Percentiles rank a stretch among this genome's conserved stretches.
phyloP scores from a whole-genome alignment of 2,888 invertebrate genomes.

The Eumacrocentrus americanus region DNA sequence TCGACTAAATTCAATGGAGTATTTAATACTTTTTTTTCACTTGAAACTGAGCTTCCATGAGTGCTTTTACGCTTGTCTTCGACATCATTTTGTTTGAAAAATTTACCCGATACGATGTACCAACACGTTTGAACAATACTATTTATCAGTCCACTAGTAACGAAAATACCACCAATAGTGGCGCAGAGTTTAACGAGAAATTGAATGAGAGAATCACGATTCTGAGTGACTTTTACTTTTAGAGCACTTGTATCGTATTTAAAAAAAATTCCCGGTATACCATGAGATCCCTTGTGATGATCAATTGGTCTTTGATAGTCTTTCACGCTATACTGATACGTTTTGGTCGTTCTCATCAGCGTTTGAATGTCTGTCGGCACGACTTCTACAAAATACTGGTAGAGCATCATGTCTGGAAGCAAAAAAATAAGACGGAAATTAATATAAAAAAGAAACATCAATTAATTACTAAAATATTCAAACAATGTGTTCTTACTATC shows the following conservation, averaged over 20 bases:
- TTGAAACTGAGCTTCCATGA: conserved; percentile 10
- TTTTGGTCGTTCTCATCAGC: conserved; percentile 73
- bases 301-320: conserved; percentile 82
- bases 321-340: conserved; percentile 94
- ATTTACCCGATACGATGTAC: conserved; percentile 48
- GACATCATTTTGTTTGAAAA: conserved; percentile 34
- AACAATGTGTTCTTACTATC: conserved; percentile 70
- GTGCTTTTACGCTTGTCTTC: conserved; percentile 31
- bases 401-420: conserved; percentile 73
- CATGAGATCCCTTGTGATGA: conserved; percentile 81
- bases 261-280: conserved; percentile 92
- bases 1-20: conserved; percentile 44
- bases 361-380: conserved; percentile 94
- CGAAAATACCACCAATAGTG: conserved; percentile 90
- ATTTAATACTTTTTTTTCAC: neutral
- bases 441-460: neutral
- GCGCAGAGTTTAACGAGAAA: conserved; percentile 89
- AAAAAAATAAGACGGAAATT: neutral
- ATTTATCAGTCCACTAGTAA: conserved; percentile 70
- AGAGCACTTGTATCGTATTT: conserved; percentile 94
- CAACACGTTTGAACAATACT: conserved; percentile 51
- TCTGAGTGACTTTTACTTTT: conserved; percentile 81
- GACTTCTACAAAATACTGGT: conserved; percentile 94
- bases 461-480: neutral
- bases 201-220: conserved; percentile 77